phyloP scores from a whole-genome alignment of 1,140 invertebrate species.

The Drosophila chauvacae region DNA sequence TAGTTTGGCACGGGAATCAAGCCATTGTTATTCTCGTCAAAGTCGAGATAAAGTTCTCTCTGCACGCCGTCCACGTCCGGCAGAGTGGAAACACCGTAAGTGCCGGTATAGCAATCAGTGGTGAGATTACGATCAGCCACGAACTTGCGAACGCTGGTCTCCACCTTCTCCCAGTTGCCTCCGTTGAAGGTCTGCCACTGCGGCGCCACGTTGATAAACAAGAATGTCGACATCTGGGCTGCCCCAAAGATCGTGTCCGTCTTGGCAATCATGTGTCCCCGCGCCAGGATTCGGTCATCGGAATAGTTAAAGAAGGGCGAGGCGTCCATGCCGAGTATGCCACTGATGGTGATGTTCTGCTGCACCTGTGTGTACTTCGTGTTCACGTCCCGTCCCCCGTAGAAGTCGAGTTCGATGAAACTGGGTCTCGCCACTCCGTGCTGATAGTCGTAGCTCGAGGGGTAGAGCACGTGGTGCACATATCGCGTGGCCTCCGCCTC shows the following conservation, averaged over 20 bases:
- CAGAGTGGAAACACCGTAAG: slow-evolving; percentile 85
- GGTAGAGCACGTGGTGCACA: slow-evolving; percentile 80
- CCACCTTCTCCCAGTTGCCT: slow-evolving; percentile 87
- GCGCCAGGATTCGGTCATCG: slow-evolving; percentile 85
- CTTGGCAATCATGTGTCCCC: slow-evolving; percentile 89
- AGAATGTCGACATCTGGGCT: slow-evolving; percentile 87
- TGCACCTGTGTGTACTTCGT: slow-evolving; percentile 71
- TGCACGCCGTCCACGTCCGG: slow-evolving; percentile 84
- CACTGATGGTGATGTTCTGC: slow-evolving; percentile 76
- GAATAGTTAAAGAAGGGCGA: slow-evolving; percentile 70
- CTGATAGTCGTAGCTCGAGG: slow-evolving; percentile 79
- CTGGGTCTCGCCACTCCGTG: slow-evolving; percentile 70
- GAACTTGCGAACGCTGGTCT: slow-evolving; percentile 85
- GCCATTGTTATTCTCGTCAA: slow-evolving; percentile 80
- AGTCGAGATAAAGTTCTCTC: slow-evolving; percentile 85
- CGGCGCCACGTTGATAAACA: slow-evolving; percentile 88
- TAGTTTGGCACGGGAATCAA: slow-evolving; percentile 86
- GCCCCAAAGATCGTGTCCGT: slow-evolving; percentile 87
- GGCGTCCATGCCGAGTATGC: slow-evolving; percentile 75
- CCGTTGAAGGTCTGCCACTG: slow-evolving; percentile 89
- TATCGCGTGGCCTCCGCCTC: slow-evolving; percentile 81
- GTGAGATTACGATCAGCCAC: slow-evolving; percentile 75
- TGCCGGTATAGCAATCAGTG: slow-evolving; percentile 87
- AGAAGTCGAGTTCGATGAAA: slow-evolving; percentile 78
- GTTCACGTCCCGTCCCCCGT: slow-evolving; percentile 73